These are phyloP conservation scores for Fragum sueziense DNA, from an alignment of 2,888 invertebrate species.

Conservation along the genomic window DNA sequence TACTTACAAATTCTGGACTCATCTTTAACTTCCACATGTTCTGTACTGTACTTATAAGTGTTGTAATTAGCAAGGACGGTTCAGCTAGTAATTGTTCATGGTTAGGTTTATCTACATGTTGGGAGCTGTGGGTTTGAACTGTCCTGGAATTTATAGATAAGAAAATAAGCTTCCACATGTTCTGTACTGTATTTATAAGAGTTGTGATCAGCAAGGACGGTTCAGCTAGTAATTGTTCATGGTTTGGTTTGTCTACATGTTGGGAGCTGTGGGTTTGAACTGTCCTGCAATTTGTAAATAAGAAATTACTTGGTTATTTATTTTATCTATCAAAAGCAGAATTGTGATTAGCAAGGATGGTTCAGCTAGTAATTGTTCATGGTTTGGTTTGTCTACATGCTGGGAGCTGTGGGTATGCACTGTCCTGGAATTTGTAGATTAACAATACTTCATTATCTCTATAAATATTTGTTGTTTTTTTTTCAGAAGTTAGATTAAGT, in stretches of 20 bases:
- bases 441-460: no score
- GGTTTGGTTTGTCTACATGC: slow-evolving; percentile 66
- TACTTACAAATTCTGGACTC: slow-evolving; percentile 90
- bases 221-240: slow-evolving; percentile 66
- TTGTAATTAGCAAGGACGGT: slow-evolving; percentile 90
- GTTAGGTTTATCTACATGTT: slow-evolving; percentile 66
- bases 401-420: slow-evolving; percentile 40
- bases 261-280: slow-evolving; percentile 77
- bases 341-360: slow-evolving; percentile 90
- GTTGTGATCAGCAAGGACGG: slow-evolving; percentile 90
- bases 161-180: slow-evolving; percentile 90
- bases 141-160: slow-evolving; percentile 63
- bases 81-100: slow-evolving; percentile 66
- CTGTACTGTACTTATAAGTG: slow-evolving; percentile 91
- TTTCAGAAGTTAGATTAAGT: no score
- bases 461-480: no score
- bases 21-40: slow-evolving; percentile 90
- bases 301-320: slow-evolving; percentile 89
- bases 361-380: slow-evolving; percentile 66
- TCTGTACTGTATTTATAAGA: slow-evolving; percentile 91
- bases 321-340: slow-evolving; percentile 91
- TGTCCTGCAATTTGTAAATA: slow-evolving; percentile 63
- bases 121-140: slow-evolving; percentile 77
- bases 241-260: slow-evolving; percentile 66
- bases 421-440: neutral